A percentile compares a stretch with the other conserved stretches of the same genome.
Evolutionary conservation across 2,888 invertebrate genomes (phyloP).

Genomic region (Hydriomena furcata): DNA sequence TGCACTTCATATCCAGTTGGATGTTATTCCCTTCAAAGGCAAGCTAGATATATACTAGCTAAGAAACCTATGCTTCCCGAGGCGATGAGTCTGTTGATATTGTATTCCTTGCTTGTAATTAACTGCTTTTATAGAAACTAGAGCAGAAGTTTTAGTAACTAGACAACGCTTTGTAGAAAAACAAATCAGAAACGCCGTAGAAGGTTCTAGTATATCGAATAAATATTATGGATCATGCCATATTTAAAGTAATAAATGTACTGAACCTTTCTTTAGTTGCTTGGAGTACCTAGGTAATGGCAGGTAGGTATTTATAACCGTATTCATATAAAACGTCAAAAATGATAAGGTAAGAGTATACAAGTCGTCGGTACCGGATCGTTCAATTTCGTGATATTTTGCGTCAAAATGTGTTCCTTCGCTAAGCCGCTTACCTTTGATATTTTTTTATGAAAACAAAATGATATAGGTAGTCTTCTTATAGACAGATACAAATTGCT

Average conservation of each 20-base stretch:
- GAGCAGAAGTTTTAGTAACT: neutral
- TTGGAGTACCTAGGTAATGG: no score
- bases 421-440: constrained; percentile 38
- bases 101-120: neutral
- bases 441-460: constrained; percentile 36
- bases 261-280: no score
- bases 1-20: no score
- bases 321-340: neutral
- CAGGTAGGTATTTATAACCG: no score
- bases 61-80: no score
- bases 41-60: no score
- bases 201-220: no score
- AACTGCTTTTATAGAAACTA: neutral
- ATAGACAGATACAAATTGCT: constrained; percentile 36
- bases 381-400: constrained; percentile 20
- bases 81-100: no score
- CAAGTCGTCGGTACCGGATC: constrained; percentile 16
- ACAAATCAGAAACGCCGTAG: no score
- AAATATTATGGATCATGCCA: no score
- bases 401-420: constrained; percentile 30
- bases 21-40: no score
- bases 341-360: constrained; percentile 8
- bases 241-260: no score
- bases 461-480: constrained; percentile 32
- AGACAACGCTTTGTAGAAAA: neutral